Evolutionary conservation across 2,888 invertebrate species (phyloP).

Genomic region (Sclerodermus sp.): DNA sequence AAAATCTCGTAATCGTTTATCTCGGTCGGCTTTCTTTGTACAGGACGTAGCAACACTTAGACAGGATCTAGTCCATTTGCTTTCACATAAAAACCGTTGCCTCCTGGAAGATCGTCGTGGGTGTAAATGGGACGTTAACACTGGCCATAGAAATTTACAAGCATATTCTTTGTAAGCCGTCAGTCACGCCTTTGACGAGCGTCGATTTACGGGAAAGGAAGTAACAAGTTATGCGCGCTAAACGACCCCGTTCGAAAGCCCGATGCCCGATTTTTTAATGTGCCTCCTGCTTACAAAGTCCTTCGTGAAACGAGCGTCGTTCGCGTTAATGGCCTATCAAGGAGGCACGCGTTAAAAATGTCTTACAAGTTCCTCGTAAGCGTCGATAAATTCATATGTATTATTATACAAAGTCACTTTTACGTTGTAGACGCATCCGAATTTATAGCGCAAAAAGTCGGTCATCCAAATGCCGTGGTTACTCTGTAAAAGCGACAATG

Average conservation of each 20-base stretch:
- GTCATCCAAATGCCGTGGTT: too few species aligned
- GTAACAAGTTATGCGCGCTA: constrained; percentile 26
- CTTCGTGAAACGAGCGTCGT: constrained; percentile 26
- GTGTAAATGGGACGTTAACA: constrained; percentile 32
- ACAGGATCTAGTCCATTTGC: too few species aligned
- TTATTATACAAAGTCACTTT: too few species aligned
- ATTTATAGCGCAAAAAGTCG: too few species aligned
- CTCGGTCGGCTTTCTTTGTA: too few species aligned
- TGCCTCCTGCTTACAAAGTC: constrained; percentile 19
- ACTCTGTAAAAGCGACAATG: too few species aligned
- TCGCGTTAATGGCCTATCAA: constrained; percentile 28
- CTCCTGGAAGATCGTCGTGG: too few species aligned
- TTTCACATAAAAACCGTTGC: too few species aligned
- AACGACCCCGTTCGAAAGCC: constrained; percentile 26
- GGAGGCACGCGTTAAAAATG: constrained; percentile 20
- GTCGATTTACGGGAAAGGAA: constrained; percentile 29
- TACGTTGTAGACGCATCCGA: too few species aligned
- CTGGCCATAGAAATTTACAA: constrained; percentile 31
- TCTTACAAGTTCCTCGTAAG: constrained; percentile 20
- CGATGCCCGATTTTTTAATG: constrained; percentile 29
- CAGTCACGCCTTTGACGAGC: constrained; percentile 23
- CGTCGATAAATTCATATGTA: constrained; percentile 16
- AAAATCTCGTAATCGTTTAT: too few species aligned
- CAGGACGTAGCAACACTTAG: too few species aligned
- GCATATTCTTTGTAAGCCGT: constrained; percentile 29